phyloP scores from a whole-genome alignment of 2,888 invertebrate genomes.

The Drosophila percnosoma region DNA sequence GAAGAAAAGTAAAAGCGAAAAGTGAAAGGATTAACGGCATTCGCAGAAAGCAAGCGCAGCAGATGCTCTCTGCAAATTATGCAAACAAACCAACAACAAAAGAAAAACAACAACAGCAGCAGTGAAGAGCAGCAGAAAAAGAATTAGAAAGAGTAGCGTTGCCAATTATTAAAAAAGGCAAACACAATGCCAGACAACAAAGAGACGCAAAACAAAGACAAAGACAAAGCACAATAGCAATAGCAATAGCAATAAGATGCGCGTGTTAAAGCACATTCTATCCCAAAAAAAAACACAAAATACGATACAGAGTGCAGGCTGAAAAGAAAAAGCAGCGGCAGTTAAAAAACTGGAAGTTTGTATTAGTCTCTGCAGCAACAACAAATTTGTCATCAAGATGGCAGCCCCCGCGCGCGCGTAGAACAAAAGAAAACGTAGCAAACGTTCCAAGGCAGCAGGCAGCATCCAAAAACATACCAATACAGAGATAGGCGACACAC shows the following conservation, averaged over 20 bases:
- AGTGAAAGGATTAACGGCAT: conserved; percentile 37
- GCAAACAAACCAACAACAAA: conserved; percentile 40
- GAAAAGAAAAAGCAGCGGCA: conserved; percentile 40
- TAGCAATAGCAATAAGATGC: conserved; percentile 11
- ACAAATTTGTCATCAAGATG: conserved; percentile 70
- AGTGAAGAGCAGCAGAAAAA: conserved; percentile 10
- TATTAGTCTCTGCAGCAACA: conserved; percentile 41
- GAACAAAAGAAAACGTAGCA: conserved; percentile 59
- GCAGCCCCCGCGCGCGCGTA: conserved; percentile 50
- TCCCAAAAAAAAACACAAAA: conserved; percentile 46
- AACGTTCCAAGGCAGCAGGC: conserved; percentile 46
- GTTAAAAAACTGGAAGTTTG: conserved; percentile 62
- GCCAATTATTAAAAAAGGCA: conserved; percentile 50
- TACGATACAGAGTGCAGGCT: conserved; percentile 36
- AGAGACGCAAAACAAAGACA: conserved; percentile 45
- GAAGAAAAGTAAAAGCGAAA: conserved; percentile 28
- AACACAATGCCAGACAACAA: conserved; percentile 51
- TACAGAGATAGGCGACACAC: conserved; percentile 36
- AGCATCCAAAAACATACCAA: conserved; percentile 48
- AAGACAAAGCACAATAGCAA: conserved; percentile 22
- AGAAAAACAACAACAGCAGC: conserved; percentile 15
- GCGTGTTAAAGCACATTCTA: conserved; percentile 52
- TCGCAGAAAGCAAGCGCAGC: conserved; percentile 2
- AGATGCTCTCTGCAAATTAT: conserved; percentile 37
- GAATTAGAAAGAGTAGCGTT: conserved; percentile 25